phyloP scores from a whole-genome alignment of 1,140 invertebrate species.

The roundworm (Caenorhabditis elegans) region WBcel235 BX284605.5:11215001-11215500 shows the following conservation, averaged over 20 bases:
- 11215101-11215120: neutral
- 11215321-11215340: no score
- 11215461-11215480: no score
- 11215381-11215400: no score
- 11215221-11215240: slow-evolving; percentile 17
- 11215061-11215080: neutral
- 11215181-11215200: slow-evolving; percentile 4
- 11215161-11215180: neutral
- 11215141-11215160: neutral
- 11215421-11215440: no score
- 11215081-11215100: neutral
- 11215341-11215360: no score
- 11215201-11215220: slow-evolving; percentile 17
- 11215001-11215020: slow-evolving; percentile 9
- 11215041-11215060: slow-evolving; percentile 6
- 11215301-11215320: no score
- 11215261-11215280: neutral
- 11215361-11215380: no score
- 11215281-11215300: neutral
- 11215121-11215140: neutral
- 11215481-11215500: neutral
- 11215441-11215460: no score
- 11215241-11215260: slow-evolving; percentile 7
- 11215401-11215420: no score
- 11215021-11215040: slow-evolving; percentile 17